Evolutionary conservation across 2,113 vertebrate genomes (phyloP).

Genomic region (Laticauda laticaudata): DNA sequence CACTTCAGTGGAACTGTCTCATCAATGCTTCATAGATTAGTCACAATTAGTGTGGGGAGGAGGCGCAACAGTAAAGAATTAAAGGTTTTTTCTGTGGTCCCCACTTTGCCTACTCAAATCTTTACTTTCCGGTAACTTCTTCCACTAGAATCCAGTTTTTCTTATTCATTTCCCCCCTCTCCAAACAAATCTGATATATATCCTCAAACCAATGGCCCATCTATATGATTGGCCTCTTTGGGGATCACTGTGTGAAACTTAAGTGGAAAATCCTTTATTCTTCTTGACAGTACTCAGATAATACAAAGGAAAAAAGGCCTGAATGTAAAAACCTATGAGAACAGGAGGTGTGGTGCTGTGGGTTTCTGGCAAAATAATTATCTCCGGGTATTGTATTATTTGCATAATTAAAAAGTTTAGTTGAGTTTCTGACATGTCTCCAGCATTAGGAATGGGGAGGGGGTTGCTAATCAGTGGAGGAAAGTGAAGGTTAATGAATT

Average conservation of each 20-base stretch:
- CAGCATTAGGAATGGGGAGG: constrained; percentile 46
- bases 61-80: no score
- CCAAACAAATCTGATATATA: not conserved
- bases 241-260: constrained; percentile 10
- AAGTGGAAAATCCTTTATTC: constrained; percentile 57
- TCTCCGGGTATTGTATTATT: constrained; percentile 61
- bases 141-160: not conserved
- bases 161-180: not conserved
- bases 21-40: not conserved
- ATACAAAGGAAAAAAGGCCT: constrained; percentile 26
- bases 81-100: not conserved
- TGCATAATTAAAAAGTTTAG: constrained; percentile 68
- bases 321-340: constrained; percentile 48
- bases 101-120: not conserved
- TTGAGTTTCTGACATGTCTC: constrained; percentile 53
- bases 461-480: constrained; percentile 66
- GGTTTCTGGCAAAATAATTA: constrained; percentile 64
- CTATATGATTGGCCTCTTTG: constrained; percentile 1
- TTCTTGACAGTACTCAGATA: constrained; percentile 54
- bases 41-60: not conserved
- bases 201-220: not conserved
- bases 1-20: not conserved
- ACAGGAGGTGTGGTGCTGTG: constrained; percentile 30
- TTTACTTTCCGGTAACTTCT: not conserved
- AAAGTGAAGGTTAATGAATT: constrained; percentile 73